phyloP scores from a whole-genome alignment of 1,140 invertebrate genomes.

The Acromyrmex heyeri region DNA sequence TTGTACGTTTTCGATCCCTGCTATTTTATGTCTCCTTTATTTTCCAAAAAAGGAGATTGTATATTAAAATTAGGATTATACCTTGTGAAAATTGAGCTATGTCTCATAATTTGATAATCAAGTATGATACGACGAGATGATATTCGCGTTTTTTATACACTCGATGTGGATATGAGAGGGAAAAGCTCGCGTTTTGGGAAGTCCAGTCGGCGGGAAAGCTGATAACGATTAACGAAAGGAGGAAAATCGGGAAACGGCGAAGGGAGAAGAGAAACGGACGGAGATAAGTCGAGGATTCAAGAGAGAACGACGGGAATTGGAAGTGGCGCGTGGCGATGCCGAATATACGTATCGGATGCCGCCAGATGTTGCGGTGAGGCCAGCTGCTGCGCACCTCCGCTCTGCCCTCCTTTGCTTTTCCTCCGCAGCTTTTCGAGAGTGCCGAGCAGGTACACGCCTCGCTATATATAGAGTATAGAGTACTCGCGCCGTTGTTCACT shows the following conservation, averaged over 20 bases:
- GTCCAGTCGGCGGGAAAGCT: background rate
- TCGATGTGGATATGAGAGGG: conserved; percentile 19
- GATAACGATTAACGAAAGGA: background rate
- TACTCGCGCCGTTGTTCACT: conserved; percentile 59
- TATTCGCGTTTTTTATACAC: background rate
- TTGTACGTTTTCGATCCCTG: background rate
- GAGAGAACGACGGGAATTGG: conserved; percentile 62
- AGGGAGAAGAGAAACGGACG: background rate
- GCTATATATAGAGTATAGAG: conserved; percentile 50
- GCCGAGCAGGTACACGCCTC: conserved; percentile 67
- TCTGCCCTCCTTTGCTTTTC: conserved; percentile 76
- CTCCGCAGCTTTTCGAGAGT: conserved; percentile 75
- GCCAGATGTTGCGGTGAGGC: conserved; percentile 78
- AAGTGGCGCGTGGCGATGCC: conserved; percentile 76
- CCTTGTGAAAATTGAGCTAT: background rate
- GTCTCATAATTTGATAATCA: background rate
- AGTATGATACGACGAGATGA: background rate
- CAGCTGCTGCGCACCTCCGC: conserved; percentile 72
- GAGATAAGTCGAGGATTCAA: conserved; percentile 12
- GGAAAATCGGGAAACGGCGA: conserved; percentile 56
- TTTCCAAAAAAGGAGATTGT: background rate
- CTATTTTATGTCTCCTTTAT: background rate
- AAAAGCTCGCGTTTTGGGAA: background rate
- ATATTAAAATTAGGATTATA: background rate
- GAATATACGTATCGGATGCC: conserved; percentile 78